Conservation (phyloP, 23 tunicate genomes). For the Ciona savignyi region DNA sequence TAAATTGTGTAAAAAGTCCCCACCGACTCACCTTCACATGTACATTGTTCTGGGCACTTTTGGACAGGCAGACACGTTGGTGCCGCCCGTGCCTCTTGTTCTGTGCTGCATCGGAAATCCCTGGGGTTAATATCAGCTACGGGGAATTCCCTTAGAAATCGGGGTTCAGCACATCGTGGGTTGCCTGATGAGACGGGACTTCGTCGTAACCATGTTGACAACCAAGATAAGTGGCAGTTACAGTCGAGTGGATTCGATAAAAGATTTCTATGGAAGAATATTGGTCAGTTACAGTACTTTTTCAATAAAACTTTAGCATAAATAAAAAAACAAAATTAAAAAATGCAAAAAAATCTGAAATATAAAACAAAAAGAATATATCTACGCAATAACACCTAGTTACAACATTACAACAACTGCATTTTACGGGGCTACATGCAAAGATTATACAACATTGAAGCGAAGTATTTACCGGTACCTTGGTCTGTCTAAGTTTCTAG, state of each 20-base stretch:
- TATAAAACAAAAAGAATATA: no score
- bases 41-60: constrained; percentile 66
- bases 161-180: constrained; percentile 56
- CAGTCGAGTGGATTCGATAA: constrained; percentile 65
- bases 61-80: constrained; percentile 48
- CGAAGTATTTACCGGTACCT: no score
- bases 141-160: constrained; percentile 44
- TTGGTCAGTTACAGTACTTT: no score
- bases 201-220: constrained; percentile 55
- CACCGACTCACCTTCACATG: constrained; percentile 50
- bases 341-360: no score
- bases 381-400: no score
- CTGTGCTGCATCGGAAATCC: constrained; percentile 54
- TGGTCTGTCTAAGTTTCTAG: no score
- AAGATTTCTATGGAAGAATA: constrained; percentile 41
- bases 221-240: constrained; percentile 72
- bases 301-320: background rate
- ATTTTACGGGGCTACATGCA: no score
- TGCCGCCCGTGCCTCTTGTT: constrained; percentile 8
- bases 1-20: no score
- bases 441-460: no score
- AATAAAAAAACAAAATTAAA: no score
- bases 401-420: no score
- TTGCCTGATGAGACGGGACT: constrained; percentile 63
- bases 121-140: constrained; percentile 69